Percentiles rank a stretch among this genome's conserved stretches.
phyloP scores from a whole-genome alignment of 2,888 invertebrate genomes.

The Aproaerema taeniolella region DNA sequence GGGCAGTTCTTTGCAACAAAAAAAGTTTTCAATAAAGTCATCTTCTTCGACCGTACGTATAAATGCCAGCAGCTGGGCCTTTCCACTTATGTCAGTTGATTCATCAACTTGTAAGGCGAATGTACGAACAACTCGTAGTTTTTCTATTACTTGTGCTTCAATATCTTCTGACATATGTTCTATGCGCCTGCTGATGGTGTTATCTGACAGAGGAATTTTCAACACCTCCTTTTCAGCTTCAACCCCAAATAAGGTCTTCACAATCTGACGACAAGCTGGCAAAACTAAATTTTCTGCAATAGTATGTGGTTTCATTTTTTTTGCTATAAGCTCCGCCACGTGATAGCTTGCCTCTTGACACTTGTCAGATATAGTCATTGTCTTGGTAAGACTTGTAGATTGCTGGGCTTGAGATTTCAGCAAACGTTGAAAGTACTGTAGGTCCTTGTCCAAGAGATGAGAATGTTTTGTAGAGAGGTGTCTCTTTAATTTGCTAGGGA shows the following conservation, averaged over 20 bases:
- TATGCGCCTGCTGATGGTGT: background rate
- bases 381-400: background rate
- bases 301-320: background rate
- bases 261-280: background rate
- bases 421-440: background rate
- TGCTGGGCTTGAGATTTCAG: background rate
- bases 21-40: background rate
- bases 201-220: background rate
- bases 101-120: background rate
- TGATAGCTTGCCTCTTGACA: background rate
- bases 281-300: background rate
- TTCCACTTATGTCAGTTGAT: background rate
- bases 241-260: background rate
- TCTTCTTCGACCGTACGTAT: background rate
- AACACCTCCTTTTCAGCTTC: background rate
- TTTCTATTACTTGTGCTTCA: background rate
- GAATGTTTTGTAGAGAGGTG: background rate
- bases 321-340: background rate
- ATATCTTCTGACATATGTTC: background rate
- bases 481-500: background rate
- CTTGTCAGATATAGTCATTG: background rate
- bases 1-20: background rate
- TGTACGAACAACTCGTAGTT: background rate
- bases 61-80: background rate
- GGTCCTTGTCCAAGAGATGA: background rate